A percentile compares a stretch with the other conserved stretches of the same genome.
phyloP scores from a whole-genome alignment of 2,888 invertebrate genomes.

The Diarsia brunnea region DNA sequence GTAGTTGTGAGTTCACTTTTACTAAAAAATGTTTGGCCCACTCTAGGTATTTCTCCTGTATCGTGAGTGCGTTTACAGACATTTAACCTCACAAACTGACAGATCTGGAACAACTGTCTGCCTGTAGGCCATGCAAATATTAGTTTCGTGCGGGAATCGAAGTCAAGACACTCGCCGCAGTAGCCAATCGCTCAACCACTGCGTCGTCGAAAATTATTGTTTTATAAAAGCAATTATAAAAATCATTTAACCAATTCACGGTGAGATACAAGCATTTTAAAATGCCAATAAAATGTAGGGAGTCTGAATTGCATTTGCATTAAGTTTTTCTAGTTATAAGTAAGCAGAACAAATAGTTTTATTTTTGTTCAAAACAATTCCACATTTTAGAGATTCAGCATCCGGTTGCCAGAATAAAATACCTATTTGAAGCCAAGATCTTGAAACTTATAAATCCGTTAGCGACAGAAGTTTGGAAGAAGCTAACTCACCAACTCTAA shows the following conservation, averaged over 20 bases:
- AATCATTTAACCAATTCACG: background rate
- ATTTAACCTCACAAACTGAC: background rate
- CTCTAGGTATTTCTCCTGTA: background rate
- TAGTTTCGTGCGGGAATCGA: background rate
- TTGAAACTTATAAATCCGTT: constrained; percentile 45
- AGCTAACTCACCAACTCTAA: constrained; percentile 55
- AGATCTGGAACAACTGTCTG: background rate
- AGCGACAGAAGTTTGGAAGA: constrained; percentile 50
- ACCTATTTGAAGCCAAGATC: constrained; percentile 28
- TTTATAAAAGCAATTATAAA: background rate
- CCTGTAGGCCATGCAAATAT: background rate
- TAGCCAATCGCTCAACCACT: background rate
- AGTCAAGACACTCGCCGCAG: background rate
- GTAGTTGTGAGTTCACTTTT: background rate
- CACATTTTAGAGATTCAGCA: background rate
- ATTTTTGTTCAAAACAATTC: constrained; percentile 12
- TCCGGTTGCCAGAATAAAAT: constrained; percentile 26
- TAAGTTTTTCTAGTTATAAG: background rate
- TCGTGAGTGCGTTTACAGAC: background rate
- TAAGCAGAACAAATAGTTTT: too few relatives aligned
- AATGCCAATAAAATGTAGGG: background rate
- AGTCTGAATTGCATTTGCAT: background rate
- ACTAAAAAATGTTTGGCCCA: background rate
- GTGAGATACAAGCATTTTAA: background rate
- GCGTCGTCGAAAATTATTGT: background rate